Percentiles rank a stretch among this genome's conserved stretches.
Conservation (phyloP, 2,797 vertebrate species). For the Spinibarbus caldwelli region DNA sequence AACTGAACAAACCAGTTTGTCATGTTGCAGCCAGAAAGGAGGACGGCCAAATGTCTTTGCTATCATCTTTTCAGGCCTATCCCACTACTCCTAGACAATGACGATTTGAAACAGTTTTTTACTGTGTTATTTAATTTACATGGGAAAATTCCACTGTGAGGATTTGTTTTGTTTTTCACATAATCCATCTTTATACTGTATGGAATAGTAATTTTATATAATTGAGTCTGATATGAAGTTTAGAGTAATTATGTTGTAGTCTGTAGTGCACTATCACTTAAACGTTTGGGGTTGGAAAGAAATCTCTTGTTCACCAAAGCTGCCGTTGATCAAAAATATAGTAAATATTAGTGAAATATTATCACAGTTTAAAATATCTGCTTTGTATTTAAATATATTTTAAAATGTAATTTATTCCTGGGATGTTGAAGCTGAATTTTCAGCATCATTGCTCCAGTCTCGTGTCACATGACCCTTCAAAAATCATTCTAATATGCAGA, state of each 20-base stretch:
- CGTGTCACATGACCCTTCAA: background rate
- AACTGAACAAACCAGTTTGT: constrained; percentile 71
- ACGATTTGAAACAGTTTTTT: background rate
- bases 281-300: background rate
- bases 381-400: background rate
- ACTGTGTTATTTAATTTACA: background rate
- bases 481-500: background rate
- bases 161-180: background rate
- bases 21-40: background rate
- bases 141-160: background rate
- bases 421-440: background rate
- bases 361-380: background rate
- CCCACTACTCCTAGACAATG: background rate
- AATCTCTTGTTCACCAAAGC: background rate
- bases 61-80: background rate
- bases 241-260: background rate
- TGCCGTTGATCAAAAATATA: background rate
- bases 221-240: background rate
- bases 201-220: background rate
- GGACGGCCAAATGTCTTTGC: background rate
- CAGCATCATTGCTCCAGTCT: background rate
- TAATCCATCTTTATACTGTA: background rate
- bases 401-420: background rate
- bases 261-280: background rate
- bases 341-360: too few relatives aligned